phyloP scores from a whole-genome alignment of 64 coral and sea anemone species.

The Anthopleura sola region DNA sequence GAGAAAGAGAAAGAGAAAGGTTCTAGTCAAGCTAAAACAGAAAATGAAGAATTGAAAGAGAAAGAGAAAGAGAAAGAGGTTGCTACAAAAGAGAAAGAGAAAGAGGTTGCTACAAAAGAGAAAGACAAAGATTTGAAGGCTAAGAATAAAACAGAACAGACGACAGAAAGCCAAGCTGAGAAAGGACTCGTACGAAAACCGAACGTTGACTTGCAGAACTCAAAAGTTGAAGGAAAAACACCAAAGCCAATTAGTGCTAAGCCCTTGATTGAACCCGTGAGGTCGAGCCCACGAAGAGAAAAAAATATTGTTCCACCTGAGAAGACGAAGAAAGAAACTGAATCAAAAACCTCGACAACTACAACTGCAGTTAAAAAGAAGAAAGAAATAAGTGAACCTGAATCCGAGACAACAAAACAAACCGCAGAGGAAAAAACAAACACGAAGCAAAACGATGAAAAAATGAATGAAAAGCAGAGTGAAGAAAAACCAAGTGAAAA shows the following conservation, averaged over 20 bases:
- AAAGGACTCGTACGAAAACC: background rate
- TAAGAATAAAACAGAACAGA: background rate
- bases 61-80: conserved; percentile 11
- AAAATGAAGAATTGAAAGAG: background rate
- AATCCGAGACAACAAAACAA: background rate
- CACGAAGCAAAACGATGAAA: background rate
- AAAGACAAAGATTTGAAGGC: conserved; percentile 26
- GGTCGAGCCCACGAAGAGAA: conserved; percentile 14
- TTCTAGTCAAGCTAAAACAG: background rate
- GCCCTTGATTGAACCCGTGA: conserved; percentile 1
- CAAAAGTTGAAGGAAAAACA: background rate
- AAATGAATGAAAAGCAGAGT: background rate
- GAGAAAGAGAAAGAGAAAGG: background rate
- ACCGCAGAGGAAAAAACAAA: background rate
- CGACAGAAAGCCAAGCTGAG: background rate
- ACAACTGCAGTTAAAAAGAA: background rate
- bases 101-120: background rate
- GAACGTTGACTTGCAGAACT: background rate
- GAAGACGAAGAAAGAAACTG: background rate
- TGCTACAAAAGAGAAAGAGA: background rate
- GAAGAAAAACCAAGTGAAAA: background rate
- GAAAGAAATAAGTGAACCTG: background rate
- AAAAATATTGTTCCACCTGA: background rate
- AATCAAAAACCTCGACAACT: background rate
- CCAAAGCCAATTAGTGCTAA: background rate